Percentiles rank a stretch among this genome's conserved stretches.
These are phyloP conservation scores for Pycnomerus fuliginosus DNA, from an alignment of 2,888 invertebrate genomes.

Conservation along the genomic window DNA sequence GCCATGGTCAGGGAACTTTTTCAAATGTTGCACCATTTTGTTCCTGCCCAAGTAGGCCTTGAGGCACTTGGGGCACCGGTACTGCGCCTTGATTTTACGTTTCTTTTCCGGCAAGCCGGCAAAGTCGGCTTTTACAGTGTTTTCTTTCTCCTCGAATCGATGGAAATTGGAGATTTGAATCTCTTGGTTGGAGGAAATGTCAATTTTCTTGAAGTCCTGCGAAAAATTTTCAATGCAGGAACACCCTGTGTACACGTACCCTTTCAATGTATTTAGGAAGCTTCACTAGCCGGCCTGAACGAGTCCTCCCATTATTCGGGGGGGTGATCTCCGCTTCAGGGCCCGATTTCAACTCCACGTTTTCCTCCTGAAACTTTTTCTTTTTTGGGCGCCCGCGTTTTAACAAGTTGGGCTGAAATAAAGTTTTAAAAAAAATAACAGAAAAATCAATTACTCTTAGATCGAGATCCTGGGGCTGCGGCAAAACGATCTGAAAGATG, in stretches of 20 bases:
- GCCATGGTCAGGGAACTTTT: conserved; percentile 63
- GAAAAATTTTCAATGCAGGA: conserved; percentile 17
- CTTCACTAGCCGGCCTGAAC: conserved; percentile 46
- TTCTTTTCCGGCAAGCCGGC: conserved; percentile 32
- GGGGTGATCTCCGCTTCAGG: conserved; percentile 13
- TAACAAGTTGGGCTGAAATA: conserved; percentile 31
- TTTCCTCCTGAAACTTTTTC: conserved; percentile 26
- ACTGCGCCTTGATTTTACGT: conserved; percentile 56
- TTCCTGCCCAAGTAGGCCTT: conserved; percentile 64
- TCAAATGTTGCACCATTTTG: conserved; percentile 62
- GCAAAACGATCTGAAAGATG: conserved; percentile 37
- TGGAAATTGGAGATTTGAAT: conserved; percentile 40
- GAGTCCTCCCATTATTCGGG: conserved; percentile 38
- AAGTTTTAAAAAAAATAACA: conserved; percentile 3
- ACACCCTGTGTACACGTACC: conserved; percentile 27
- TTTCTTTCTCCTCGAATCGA: conserved; percentile 34
- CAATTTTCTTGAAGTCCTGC: conserved; percentile 45
- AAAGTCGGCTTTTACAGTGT: conserved; percentile 14
- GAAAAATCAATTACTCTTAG: conserved; percentile 29
- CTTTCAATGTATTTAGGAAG: conserved; percentile 45
- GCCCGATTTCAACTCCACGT: not conserved
- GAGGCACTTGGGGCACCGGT: conserved; percentile 63
- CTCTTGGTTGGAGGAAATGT: conserved; percentile 34
- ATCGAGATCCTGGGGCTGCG: conserved; percentile 46
- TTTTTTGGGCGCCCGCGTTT: conserved; percentile 44